phyloP scores from a whole-genome alignment of 2,888 invertebrate genomes.

The Torymus tubicola region DNA sequence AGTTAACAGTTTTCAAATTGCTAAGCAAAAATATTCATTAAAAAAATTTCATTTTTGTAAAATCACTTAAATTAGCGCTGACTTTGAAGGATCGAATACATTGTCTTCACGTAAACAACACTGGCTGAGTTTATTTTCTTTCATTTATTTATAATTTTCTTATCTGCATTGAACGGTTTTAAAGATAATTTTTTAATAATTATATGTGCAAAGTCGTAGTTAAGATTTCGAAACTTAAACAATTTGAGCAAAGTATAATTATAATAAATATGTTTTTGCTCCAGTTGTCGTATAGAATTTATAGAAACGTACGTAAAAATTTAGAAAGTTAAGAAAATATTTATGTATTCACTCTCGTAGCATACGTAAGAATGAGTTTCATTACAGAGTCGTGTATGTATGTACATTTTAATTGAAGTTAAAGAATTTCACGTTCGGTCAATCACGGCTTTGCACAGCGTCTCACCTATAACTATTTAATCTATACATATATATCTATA shows the following conservation, averaged over 20 bases:
- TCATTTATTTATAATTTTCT: conserved; percentile 9
- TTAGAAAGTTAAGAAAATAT: conserved; percentile 29
- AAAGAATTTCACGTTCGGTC: conserved; percentile 6
- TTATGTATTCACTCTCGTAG: conserved; percentile 18
- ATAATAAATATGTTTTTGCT: conserved; percentile 6
- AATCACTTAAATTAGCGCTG: conserved; percentile 12
- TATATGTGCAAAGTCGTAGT: not conserved
- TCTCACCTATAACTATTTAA: too few relatives aligned
- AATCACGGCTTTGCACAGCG: conserved; percentile 20
- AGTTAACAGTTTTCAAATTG: too few relatives aligned
- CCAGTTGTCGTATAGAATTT: not conserved
- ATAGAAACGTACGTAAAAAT: not conserved
- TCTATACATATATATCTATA: too few relatives aligned
- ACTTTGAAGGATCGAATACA: not conserved
- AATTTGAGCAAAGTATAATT: not conserved
- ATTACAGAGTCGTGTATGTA: not conserved
- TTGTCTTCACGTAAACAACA: too few relatives aligned
- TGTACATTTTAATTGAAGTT: not conserved
- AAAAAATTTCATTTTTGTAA: too few relatives aligned
- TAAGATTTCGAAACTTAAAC: not conserved
- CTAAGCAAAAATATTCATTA: too few relatives aligned
- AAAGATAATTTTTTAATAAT: too few relatives aligned
- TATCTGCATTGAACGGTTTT: conserved; percentile 26
- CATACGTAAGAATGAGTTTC: conserved; percentile 17
- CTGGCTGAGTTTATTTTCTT: conserved; percentile 24